Base-by-base conservation (phyloP, 2,797 vertebrate genomes). In the Peromyscus eremicus region DNA sequence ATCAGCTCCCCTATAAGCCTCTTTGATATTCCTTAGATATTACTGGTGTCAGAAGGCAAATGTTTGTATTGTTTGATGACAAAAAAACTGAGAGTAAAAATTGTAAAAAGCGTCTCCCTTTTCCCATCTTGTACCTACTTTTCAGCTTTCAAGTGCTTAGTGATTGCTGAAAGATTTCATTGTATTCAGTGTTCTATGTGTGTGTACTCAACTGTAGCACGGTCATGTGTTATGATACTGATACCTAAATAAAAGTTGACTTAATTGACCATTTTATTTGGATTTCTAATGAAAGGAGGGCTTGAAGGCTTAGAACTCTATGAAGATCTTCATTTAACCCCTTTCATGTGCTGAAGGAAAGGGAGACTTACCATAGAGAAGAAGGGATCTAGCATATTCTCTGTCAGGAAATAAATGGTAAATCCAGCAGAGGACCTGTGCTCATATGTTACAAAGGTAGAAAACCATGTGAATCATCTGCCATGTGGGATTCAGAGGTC, bases 201-300 rank as follows among this genome's bases (percentile, higher is more conserved):
- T 91, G 75, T 94, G 7, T 95, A 88, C 68, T 92, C 19, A 76
- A 25, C 71, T 94, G 68, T 86, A 92, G 49, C 12, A 52, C 92
- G 68, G 37, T 52, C 88, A 94, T 94, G 81, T 90, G 70, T 49
- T 85, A 73, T 40, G n/a, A 84, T 96, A 92, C 27, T 76, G 57
- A 88, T 94, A 49, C 79, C 66, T 95, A 97, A 97, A 97, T 97
- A 97, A 97, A 97, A 94, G 73, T 97, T 97, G 91, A 95, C 85
- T 75, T 86, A 92, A 92, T 27, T 92, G 85, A 95, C 55, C 77
- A 89, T 97, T 96, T 97, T 91, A 68, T 92, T 95, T 89, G 37
- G 55, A 96, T 27, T 94, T 21, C 84, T 81, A 40, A 32, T 87
- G 46, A 95, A 97, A 82, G 86, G 40, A 64, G 93, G 66, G 79